phyloP scores from a whole-genome alignment of 2,797 vertebrate species.

The Clarias pachynema region DNA sequence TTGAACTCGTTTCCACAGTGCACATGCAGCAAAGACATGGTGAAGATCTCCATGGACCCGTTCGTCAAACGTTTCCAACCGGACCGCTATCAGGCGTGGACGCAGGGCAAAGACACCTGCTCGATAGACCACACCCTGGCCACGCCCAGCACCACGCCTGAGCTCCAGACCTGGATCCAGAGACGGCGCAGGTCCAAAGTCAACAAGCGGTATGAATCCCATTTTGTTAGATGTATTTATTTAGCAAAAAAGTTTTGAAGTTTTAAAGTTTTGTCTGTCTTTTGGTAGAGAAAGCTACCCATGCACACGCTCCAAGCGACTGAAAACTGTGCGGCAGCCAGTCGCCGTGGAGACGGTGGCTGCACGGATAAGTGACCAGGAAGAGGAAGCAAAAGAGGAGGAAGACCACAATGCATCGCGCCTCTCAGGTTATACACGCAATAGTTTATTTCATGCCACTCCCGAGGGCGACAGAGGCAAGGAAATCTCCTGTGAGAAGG shows the following conservation, averaged over 20 bases:
- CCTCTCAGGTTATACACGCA: conserved; percentile 62
- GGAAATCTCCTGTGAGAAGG: no score
- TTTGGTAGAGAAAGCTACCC: conserved; percentile 75
- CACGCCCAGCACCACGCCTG: conserved; percentile 87
- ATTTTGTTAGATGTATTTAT: neutral
- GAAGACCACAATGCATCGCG: conserved; percentile 71
- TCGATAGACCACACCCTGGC: conserved; percentile 88
- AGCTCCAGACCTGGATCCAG: conserved; percentile 87
- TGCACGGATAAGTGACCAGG: conserved; percentile 48
- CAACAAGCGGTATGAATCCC: conserved; percentile 72
- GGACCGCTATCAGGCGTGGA: conserved; percentile 90
- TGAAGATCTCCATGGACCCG: conserved; percentile 97
- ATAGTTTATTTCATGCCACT: neutral
- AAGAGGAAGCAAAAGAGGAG: conserved; percentile 63
- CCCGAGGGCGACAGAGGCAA: no score
- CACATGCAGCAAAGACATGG: conserved; percentile 95
- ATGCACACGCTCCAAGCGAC: conserved; percentile 87
- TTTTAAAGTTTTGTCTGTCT: neutral
- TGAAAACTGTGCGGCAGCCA: conserved; percentile 81
- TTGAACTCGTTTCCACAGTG: conserved; percentile 74
- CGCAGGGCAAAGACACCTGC: conserved; percentile 89
- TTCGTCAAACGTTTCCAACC: conserved; percentile 97
- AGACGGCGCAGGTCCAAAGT: conserved; percentile 75
- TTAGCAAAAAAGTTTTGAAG: no score
- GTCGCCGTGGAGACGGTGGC: conserved; percentile 67